A percentile compares a stretch with the other conserved stretches of the same genome.
Evolutionary conservation across 2,797 vertebrate species (phyloP).

Genomic region (Anabas testudineus): DNA sequence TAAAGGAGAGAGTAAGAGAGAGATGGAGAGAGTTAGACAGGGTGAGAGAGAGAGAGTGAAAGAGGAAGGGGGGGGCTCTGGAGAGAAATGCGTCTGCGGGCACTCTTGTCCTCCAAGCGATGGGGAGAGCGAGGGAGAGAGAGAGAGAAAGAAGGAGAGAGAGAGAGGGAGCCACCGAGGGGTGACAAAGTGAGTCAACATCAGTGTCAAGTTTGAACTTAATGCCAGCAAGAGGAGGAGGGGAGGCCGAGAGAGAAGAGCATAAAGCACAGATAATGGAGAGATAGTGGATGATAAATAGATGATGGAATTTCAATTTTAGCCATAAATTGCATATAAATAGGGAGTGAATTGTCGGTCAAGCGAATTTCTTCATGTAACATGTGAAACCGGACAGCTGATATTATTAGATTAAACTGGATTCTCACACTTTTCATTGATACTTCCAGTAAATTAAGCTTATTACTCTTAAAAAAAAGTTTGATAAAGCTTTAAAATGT

Average conservation of each 20-base stretch:
- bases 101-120: conserved; percentile 84
- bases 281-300: conserved; percentile 76
- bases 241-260: conserved; percentile 76
- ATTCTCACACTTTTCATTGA: not conserved
- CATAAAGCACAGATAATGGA: conserved; percentile 82
- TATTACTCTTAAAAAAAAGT: conserved; percentile 21
- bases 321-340: conserved; percentile 64
- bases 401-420: conserved; percentile 12
- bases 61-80: conserved; percentile 74
- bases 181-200: conserved; percentile 88
- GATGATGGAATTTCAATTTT: conserved; percentile 72
- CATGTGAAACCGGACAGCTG: conserved; percentile 14
- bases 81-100: conserved; percentile 86
- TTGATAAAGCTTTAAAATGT: conserved; percentile 14
- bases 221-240: conserved; percentile 85
- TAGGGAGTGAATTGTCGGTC: conserved; percentile 30
- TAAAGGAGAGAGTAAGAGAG: conserved; percentile 73
- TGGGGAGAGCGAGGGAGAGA: conserved; percentile 49
- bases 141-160: conserved; percentile 25
- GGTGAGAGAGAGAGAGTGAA: conserved; percentile 77
- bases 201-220: conserved; percentile 90
- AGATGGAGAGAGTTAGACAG: conserved; percentile 81
- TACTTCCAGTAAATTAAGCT: not conserved
- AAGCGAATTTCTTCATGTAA: conserved; percentile 25
- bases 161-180: conserved; percentile 80